phyloP scores from a whole-genome alignment of 2,888 invertebrate genomes.

The Nowickia ferox region DNA sequence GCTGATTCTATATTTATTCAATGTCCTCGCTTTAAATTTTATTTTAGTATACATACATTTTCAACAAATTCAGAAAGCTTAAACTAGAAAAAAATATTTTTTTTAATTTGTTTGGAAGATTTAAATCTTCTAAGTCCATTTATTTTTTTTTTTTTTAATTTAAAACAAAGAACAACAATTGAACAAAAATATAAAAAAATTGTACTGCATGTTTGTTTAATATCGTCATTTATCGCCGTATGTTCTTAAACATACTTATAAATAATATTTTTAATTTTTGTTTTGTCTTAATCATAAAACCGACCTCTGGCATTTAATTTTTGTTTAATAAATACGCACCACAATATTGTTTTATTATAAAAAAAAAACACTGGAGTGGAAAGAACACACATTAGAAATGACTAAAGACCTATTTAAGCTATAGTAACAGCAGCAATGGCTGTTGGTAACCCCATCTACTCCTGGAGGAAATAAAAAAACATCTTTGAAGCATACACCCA shows the following conservation, averaged over 20 bases:
- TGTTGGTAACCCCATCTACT: slow-evolving; percentile 62
- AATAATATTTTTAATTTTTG: slow-evolving; percentile 30
- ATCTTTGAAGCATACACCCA: slow-evolving; percentile 38
- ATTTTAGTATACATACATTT: too few relatives aligned
- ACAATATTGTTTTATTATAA: slow-evolving; percentile 23
- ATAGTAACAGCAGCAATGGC: slow-evolving; percentile 49
- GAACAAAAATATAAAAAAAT: too few relatives aligned
- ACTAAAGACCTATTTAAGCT: slow-evolving; percentile 67
- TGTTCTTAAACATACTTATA: background rate
- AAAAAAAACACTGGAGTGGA: slow-evolving; percentile 39
- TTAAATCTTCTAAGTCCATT: too few relatives aligned
- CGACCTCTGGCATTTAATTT: slow-evolving; percentile 71
- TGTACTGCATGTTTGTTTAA: slow-evolving; percentile 1
- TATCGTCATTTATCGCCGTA: background rate
- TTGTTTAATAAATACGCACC: slow-evolving; percentile 60
- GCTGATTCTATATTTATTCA: too few relatives aligned
- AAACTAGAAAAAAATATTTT: too few relatives aligned
- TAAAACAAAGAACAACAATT: too few relatives aligned
- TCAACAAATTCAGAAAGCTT: too few relatives aligned
- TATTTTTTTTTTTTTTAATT: too few relatives aligned
- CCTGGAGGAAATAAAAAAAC: background rate
- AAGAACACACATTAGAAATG: slow-evolving; percentile 16
- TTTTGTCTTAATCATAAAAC: slow-evolving; percentile 62
- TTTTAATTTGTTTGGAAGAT: too few relatives aligned
- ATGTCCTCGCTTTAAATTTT: too few relatives aligned